These are phyloP conservation scores for Eulemur macaco DNA, from an alignment of 2,113 vertebrate genomes.

Conservation along the genomic window DNA sequence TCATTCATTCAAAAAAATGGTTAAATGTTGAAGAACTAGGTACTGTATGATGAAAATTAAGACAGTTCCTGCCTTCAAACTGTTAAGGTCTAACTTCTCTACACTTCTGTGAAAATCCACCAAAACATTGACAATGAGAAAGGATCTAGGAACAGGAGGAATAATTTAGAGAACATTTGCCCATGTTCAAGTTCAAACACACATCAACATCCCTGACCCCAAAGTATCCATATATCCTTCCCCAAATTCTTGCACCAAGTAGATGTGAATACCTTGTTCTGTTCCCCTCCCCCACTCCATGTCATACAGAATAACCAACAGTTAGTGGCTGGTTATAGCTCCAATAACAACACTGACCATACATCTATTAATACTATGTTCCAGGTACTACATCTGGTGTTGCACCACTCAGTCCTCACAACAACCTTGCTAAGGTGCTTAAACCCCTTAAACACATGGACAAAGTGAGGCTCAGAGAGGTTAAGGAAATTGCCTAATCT, in stretches of 20 bases:
- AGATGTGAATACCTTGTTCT: neutral
- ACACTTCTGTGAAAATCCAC: neutral
- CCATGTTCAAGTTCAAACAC: neutral
- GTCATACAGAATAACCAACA: neutral
- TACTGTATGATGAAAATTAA: neutral
- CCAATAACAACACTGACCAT: rapidly evolving
- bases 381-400: neutral
- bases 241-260: neutral
- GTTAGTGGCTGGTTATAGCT: neutral
- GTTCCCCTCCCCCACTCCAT: neutral
- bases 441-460: neutral
- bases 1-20: neutral
- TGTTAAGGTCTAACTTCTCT: neutral
- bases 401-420: neutral
- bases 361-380: too few species aligned
- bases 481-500: neutral
- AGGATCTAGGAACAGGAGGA: neutral
- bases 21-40: neutral
- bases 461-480: neutral
- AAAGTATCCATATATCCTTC: neutral
- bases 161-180: neutral
- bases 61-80: neutral
- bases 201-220: neutral
- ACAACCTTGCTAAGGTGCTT: neutral
- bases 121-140: neutral